These are phyloP conservation scores for Synanthedon vespiformis DNA, from an alignment of 2,888 invertebrate species.

Conservation along the genomic window DNA sequence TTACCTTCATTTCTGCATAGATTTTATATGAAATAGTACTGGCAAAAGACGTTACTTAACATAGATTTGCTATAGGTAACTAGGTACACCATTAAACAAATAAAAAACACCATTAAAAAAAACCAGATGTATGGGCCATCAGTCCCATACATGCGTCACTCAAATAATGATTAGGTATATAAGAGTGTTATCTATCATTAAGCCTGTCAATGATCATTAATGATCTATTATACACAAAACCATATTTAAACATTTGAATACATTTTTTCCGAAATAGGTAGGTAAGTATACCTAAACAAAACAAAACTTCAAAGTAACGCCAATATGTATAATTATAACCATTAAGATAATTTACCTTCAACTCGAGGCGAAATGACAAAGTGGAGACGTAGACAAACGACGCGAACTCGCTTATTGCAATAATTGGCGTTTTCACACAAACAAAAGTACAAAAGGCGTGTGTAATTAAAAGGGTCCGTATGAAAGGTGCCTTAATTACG, in stretches of 20 bases:
- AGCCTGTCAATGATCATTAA: no score
- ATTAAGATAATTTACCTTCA: constrained; percentile 9
- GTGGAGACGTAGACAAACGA: constrained; percentile 28
- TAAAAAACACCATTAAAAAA: no score
- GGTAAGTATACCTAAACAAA: not conserved
- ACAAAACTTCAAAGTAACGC: not conserved
- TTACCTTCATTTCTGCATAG: no score
- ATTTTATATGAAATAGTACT: no score
- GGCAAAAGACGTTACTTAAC: no score
- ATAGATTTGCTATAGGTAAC: no score
- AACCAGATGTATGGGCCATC: no score
- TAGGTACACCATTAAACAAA: no score
- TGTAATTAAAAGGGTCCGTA: constrained; percentile 55
- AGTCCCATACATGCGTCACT: no score
- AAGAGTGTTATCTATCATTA: no score
- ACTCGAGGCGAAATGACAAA: constrained; percentile 13
- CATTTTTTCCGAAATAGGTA: not conserved
- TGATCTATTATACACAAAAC: no score
- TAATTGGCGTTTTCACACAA: constrained; percentile 51
- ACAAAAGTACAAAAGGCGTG: constrained; percentile 39
- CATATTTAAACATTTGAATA: not conserved
- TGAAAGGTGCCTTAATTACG: constrained; percentile 52
- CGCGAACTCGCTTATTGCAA: constrained; percentile 46
- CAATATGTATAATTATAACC: not conserved
- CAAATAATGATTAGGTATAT: no score